Evolutionary conservation across 2,888 invertebrate genomes (phyloP).

Genomic region (Perizoma affinitatum): DNA sequence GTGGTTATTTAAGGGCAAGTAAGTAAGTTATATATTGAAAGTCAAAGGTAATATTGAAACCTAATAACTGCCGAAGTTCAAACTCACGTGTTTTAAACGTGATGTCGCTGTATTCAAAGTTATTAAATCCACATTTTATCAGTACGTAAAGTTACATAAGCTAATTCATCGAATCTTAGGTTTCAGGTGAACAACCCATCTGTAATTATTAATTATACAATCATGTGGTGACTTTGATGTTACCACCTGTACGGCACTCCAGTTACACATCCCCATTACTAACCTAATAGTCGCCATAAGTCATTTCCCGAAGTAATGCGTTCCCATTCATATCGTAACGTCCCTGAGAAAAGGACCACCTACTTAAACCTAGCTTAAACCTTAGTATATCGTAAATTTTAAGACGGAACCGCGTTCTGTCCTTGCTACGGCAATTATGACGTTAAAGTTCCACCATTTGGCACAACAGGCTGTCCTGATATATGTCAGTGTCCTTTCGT

Average conservation of each 20-base stretch:
- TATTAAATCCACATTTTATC: constrained; percentile 1
- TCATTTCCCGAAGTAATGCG: constrained; percentile 63
- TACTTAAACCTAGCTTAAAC: constrained; percentile 24
- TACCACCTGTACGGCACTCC: constrained; percentile 39
- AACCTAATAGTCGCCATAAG: constrained; percentile 63
- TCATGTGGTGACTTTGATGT: constrained; percentile 40
- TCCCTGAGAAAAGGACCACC: constrained; percentile 39
- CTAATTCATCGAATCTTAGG: constrained; percentile 4
- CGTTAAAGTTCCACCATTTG: constrained; percentile 61
- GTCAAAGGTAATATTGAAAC: not conserved
- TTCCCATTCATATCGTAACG: constrained; percentile 60
- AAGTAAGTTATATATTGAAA: not conserved
- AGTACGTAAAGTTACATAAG: not conserved
- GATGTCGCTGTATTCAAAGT: not conserved
- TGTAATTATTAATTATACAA: constrained; percentile 15
- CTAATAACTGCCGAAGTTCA: constrained; percentile 1
- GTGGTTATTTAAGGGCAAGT: too few species aligned
- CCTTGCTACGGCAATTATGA: constrained; percentile 62
- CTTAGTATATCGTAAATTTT: constrained; percentile 54
- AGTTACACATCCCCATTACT: constrained; percentile 53
- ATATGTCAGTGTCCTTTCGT: constrained; percentile 48
- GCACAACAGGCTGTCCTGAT: constrained; percentile 53
- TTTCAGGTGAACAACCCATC: constrained; percentile 9
- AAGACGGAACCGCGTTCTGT: constrained; percentile 52
- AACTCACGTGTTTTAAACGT: not conserved